Evolutionary conservation across 2,888 invertebrate genomes (phyloP), one percentile per base, ranked within the genome.

Genomic region (Cremastinae sp.): DNA sequence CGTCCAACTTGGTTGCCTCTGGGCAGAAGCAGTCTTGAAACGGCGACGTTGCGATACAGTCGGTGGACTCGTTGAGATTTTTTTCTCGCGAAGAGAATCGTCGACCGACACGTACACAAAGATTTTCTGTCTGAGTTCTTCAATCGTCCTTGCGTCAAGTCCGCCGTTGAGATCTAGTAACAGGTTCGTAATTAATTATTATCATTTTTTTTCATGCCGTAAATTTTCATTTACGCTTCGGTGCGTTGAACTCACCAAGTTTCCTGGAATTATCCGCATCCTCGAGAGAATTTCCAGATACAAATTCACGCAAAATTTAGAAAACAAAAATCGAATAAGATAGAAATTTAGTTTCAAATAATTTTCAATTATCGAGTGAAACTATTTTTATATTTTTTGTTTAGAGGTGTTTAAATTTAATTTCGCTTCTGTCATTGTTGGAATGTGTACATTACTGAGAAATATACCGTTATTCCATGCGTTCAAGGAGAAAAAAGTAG

Each of bases 381-480:
- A 22, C 14, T 14, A 2, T 49, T 20, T 20, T 20, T 10, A 49
- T 18, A 49, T 49, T 28, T 20, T 53, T 59, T 53, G 47, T 65
- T 51, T 43, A 45, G 18, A 45, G n/a, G 18, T 7, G 35, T n/a
- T 14, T 12, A 47, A 20, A 53, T 37, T 62, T 37, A 0, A 8
- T 7, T 43, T 66, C n/a, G 51, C 5, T 55, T 22, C 39, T 41
- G 14, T 14, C 18, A 47, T 43, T 28, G 49, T 10, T 47, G 41
- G 61, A 61, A 75, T 66, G 61, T 41, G 53, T 64, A 70, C 53
- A 47, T 59, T 65, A 47, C 61, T 55, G 20, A 14, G 70, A n/a
- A 37, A 18, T 59, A 41, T 71, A 71, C 75, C 75, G 75, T 75
- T 75, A 74, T 20, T 47, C 49, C 61, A 20, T 53, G 65, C 8